Evolutionary conservation across 2,797 vertebrate species (phyloP).

Genomic region (Rhincodon typus): DNA sequence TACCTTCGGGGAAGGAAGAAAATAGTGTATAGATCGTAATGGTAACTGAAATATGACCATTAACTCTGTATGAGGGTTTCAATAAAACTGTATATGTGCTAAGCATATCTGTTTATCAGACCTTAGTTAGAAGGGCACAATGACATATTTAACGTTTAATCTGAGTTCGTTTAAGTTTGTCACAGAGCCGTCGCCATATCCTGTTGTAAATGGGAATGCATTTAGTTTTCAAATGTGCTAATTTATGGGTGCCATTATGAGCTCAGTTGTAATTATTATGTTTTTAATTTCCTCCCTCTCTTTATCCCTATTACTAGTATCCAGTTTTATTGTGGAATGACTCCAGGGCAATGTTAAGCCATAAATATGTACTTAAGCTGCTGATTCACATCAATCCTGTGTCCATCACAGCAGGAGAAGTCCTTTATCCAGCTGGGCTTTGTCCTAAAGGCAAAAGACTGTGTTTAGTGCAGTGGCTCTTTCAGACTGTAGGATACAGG

Average conservation of each 20-base stretch:
- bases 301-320: neutral
- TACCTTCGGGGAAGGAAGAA: neutral
- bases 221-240: conserved; percentile 11
- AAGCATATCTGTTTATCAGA: neutral
- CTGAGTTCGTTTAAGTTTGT: neutral
- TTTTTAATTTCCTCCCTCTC: conserved; percentile 23
- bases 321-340: neutral
- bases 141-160: neutral
- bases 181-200: neutral
- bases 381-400: neutral
- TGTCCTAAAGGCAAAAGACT: neutral
- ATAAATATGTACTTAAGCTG: neutral
- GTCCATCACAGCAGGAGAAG: neutral
- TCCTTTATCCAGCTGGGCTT: neutral
- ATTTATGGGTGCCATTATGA: conserved; percentile 26
- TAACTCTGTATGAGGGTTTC: neutral
- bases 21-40: neutral
- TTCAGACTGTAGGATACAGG: neutral
- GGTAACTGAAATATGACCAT: neutral
- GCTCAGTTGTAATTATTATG: neutral
- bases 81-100: neutral
- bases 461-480: neutral
- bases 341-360: neutral
- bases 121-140: too few species aligned
- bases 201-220: neutral